phyloP scores from a whole-genome alignment of 2,888 invertebrate species.

The Hypena proboscidalis region DNA sequence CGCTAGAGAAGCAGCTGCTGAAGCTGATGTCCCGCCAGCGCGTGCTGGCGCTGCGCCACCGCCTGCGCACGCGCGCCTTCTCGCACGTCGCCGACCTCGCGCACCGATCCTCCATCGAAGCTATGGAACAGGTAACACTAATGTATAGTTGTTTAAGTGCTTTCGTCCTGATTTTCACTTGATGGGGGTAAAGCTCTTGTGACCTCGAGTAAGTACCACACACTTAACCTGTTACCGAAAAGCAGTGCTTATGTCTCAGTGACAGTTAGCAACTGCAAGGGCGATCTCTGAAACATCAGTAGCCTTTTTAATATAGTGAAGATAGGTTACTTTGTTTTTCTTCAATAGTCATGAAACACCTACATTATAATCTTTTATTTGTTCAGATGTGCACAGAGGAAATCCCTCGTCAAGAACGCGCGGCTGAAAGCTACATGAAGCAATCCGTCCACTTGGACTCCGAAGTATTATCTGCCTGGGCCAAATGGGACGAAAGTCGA shows the following conservation, averaged over 20 bases:
- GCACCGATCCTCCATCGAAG: slow-evolving; percentile 70
- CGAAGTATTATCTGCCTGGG: slow-evolving; percentile 61
- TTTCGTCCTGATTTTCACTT: not conserved
- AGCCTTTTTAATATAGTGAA: too few relatives aligned
- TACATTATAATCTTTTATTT: slow-evolving; percentile 7
- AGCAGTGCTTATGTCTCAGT: too few relatives aligned
- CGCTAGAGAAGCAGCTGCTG: slow-evolving; percentile 51
- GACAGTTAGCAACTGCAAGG: too few relatives aligned
- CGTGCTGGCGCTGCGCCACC: slow-evolving; percentile 66
- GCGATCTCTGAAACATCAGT: too few relatives aligned
- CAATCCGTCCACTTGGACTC: slow-evolving; percentile 63
- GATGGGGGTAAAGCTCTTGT: too few relatives aligned
- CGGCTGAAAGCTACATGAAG: slow-evolving; percentile 66
- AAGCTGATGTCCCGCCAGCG: slow-evolving; percentile 61
- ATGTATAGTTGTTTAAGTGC: not conserved
- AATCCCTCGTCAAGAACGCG: slow-evolving; percentile 71
- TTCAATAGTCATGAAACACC: not conserved
- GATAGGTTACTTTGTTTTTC: too few relatives aligned
- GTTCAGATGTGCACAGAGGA: slow-evolving; percentile 73
- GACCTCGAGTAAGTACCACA: too few relatives aligned
- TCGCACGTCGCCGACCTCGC: slow-evolving; percentile 64
- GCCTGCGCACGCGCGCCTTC: slow-evolving; percentile 63
- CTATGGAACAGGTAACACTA: slow-evolving; percentile 64
- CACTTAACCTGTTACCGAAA: too few relatives aligned
- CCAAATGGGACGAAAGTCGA: slow-evolving; percentile 62